phyloP scores from a whole-genome alignment of 2,797 vertebrate genomes.

The Coccyzus lansbergi region DNA sequence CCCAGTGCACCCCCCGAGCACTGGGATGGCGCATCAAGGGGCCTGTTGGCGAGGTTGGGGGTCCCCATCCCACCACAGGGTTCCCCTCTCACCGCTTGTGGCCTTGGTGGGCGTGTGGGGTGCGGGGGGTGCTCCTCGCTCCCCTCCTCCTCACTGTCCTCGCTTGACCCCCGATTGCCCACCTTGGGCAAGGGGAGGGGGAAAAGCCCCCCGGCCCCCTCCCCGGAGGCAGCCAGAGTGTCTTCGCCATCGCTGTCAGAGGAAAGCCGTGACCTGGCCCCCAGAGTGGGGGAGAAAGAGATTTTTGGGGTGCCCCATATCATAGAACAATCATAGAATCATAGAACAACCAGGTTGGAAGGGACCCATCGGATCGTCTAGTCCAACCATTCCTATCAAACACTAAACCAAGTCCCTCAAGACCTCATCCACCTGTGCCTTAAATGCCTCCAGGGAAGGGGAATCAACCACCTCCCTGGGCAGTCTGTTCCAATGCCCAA shows the following conservation, averaged over 20 bases:
- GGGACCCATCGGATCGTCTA: too few relatives aligned
- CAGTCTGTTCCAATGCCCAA: too few relatives aligned
- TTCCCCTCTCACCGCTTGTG: conserved; percentile 82
- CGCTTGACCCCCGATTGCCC: conserved; percentile 84
- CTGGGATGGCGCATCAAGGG: neutral
- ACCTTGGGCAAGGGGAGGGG: conserved; percentile 78
- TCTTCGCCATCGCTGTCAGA: conserved; percentile 84
- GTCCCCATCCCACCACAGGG: neutral
- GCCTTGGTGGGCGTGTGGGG: conserved; percentile 83
- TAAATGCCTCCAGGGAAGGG: too few relatives aligned
- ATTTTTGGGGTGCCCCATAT: neutral
- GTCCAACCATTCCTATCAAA: too few relatives aligned
- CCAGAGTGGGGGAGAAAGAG: neutral
- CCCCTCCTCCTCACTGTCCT: conserved; percentile 88
- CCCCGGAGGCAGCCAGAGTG: conserved; percentile 75
- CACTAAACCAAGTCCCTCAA: too few relatives aligned
- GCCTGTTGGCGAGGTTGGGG: neutral
- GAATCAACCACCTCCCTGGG: too few relatives aligned
- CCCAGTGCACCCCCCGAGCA: neutral
- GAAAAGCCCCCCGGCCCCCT: conserved; percentile 75
- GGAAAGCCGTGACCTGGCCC: conserved; percentile 69
- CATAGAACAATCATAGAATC: too few relatives aligned
- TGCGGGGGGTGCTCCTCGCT: conserved; percentile 71
- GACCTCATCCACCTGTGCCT: too few relatives aligned
- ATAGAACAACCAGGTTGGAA: too few relatives aligned